These are phyloP conservation scores for Macaca fascicularis DNA, from an alignment of 2,113 vertebrate species.

Conservation along the genomic window DNA sequence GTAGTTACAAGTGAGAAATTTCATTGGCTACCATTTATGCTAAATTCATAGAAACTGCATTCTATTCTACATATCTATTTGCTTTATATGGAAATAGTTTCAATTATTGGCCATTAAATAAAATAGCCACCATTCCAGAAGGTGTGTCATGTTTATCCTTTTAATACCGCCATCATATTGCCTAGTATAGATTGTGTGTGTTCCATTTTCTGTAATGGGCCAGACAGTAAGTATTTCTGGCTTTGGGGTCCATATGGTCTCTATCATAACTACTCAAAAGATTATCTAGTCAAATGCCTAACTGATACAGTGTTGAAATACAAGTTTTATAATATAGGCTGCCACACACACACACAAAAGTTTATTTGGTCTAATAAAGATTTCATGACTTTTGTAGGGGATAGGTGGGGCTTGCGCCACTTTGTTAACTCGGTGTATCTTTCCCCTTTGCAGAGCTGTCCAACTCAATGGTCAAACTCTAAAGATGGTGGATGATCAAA, in stretches of 20 bases:
- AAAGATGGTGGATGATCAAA: slow-evolving; percentile 91
- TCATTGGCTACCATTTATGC: not conserved
- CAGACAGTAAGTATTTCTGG: not conserved
- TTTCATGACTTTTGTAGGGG: not conserved
- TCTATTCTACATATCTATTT: not conserved
- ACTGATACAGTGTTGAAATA: not conserved
- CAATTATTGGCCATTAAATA: not conserved
- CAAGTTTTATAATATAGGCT: not conserved
- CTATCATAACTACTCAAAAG: not conserved
- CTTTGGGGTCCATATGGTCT: not conserved
- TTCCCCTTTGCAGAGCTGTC: slow-evolving; percentile 83
- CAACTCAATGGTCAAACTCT: slow-evolving; percentile 88
- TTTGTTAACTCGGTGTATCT: not conserved
- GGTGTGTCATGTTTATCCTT: not conserved
- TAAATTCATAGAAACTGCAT: slow-evolving; percentile 18
- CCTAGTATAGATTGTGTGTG: not conserved
- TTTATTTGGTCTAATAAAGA: not conserved
- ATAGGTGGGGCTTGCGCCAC: not conserved
- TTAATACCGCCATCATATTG: not conserved
- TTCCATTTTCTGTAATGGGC: not conserved
- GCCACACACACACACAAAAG: not conserved
- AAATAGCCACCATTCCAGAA: slow-evolving; percentile 1
- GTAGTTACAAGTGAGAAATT: not conserved
- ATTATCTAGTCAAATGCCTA: slow-evolving; percentile 11
- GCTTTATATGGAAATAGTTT: not conserved